Conservation (phyloP, 2,113 vertebrate genomes). For the Apteryx mantelli region DNA sequence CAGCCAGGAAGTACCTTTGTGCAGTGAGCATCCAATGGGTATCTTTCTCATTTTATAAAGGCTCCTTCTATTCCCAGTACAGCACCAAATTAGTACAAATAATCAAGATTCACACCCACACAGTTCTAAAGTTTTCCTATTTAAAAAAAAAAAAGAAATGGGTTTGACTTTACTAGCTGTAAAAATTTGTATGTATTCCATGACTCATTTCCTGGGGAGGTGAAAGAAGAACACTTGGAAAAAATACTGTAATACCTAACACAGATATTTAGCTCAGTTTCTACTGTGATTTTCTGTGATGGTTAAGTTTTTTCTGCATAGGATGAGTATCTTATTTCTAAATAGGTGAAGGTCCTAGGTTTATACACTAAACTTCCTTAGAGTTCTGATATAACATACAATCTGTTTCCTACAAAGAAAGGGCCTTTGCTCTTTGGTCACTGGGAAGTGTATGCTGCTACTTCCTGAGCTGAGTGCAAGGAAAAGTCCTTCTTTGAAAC, state of each 20-base stretch:
- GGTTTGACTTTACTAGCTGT: background rate
- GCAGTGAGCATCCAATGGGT: background rate
- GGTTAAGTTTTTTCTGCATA: background rate
- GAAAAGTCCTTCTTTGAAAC: conserved; percentile 35
- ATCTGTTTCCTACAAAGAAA: background rate
- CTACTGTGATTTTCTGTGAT: background rate
- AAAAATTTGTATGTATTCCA: background rate
- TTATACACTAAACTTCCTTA: conserved; percentile 3
- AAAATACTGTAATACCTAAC: background rate
- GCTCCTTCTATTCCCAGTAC: background rate
- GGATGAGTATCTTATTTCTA: background rate
- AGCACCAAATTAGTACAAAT: background rate
- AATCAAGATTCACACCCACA: background rate
- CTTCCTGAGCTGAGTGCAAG: background rate
- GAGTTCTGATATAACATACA: background rate
- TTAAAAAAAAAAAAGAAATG: background rate
- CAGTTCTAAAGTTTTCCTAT: background rate
- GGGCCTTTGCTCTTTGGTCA: background rate
- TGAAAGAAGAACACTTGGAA: background rate
- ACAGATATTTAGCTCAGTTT: conserved; percentile 1
- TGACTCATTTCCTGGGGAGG: background rate
- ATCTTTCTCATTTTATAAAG: background rate
- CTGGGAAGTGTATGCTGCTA: background rate
- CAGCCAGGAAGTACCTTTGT: background rate
- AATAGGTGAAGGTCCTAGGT: conserved; percentile 29